Conservation (phyloP, 2,888 invertebrate genomes). For the Drosophila recens region DNA sequence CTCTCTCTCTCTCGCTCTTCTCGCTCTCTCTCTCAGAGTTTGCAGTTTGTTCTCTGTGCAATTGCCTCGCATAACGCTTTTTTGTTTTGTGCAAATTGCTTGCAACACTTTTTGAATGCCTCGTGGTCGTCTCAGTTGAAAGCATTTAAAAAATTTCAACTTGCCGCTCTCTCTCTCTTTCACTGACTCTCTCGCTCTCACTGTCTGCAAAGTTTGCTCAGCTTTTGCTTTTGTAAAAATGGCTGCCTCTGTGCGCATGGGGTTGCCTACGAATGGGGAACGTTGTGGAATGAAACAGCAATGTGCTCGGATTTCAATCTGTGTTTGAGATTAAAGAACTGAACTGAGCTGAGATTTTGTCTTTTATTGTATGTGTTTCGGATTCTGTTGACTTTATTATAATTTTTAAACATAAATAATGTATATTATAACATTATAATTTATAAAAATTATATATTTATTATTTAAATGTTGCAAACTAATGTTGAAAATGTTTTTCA, state of each 20-base stretch:
- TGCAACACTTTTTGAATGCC: conserved; percentile 82
- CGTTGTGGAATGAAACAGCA: conserved; percentile 52
- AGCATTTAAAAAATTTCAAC: conserved; percentile 81
- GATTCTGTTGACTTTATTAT: neutral
- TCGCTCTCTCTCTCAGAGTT: conserved; percentile 25
- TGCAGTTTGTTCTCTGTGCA: conserved; percentile 50
- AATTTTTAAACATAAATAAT: neutral
- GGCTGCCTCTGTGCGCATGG: conserved; percentile 69
- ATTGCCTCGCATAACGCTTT: conserved; percentile 72
- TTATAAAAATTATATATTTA: neutral
- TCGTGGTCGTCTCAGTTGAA: conserved; percentile 81
- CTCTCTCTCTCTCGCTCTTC: conserved; percentile 10
- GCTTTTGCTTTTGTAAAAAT: conserved; percentile 72
- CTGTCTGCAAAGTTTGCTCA: conserved; percentile 77
- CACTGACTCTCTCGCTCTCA: conserved; percentile 20
- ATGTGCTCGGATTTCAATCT: conserved; percentile 41
- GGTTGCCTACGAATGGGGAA: conserved; percentile 47
- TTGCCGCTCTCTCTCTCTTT: conserved; percentile 36
- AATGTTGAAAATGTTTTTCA: neutral
- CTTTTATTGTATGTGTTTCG: neutral
- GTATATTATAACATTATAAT: neutral
- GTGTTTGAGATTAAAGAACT: conserved; percentile 5
- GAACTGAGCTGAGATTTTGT: conserved; percentile 2
- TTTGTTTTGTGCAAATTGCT: conserved; percentile 82
- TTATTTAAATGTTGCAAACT: neutral